These are phyloP conservation scores for Serinus canaria DNA, from an alignment of 2,113 vertebrate genomes.

Conservation along the genomic window DNA sequence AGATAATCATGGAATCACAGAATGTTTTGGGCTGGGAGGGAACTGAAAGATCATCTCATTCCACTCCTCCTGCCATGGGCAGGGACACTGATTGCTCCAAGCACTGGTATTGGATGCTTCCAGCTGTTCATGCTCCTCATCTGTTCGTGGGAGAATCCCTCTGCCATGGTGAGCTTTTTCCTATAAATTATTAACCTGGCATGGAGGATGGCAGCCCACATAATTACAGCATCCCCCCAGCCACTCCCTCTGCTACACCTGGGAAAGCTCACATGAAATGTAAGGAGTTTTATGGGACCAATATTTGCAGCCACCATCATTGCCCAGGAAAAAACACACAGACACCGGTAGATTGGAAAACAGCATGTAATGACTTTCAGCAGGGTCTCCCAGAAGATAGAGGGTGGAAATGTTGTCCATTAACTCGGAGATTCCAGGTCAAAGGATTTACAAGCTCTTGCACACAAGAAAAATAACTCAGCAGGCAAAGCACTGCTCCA, in stretches of 20 bases:
- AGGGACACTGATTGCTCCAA: background rate
- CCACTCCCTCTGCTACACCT: background rate
- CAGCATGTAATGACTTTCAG: background rate
- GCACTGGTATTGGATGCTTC: background rate
- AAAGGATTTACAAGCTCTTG: background rate
- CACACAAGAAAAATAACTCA: background rate
- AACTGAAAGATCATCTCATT: background rate
- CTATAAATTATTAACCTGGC: background rate
- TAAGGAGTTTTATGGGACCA: background rate
- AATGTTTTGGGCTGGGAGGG: background rate
- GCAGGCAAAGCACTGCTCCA: background rate
- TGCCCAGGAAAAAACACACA: background rate
- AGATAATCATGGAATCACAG: too few relatives aligned
- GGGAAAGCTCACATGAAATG: accelerated
- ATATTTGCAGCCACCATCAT: accelerated
- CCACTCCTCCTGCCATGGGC: background rate
- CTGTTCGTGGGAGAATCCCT: background rate
- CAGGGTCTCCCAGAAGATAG: accelerated
- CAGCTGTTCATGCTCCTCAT: background rate
- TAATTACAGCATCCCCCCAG: background rate
- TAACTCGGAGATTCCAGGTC: background rate
- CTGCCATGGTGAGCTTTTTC: background rate
- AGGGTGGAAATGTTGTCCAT: background rate
- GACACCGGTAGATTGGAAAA: background rate
- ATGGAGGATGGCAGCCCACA: background rate